Evolutionary conservation across 2,888 invertebrate species (phyloP).

Genomic region (Colletes collaris): DNA sequence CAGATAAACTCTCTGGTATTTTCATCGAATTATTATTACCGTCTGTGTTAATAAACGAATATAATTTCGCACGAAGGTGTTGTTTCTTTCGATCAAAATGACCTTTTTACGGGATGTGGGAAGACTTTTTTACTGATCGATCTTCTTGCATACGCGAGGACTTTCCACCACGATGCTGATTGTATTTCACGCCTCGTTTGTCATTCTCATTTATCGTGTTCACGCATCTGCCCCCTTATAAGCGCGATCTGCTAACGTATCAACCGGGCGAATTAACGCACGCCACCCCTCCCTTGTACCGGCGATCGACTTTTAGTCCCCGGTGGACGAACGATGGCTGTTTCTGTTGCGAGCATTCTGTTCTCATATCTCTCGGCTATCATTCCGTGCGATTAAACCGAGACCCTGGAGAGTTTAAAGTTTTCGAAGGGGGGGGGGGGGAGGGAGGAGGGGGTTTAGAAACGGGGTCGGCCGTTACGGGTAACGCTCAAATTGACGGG

Average conservation of each 20-base stretch:
- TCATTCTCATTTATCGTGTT: conserved; percentile 42
- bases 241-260: conserved; percentile 40
- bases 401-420: conserved; percentile 69
- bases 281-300: conserved; percentile 22
- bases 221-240: conserved; percentile 10
- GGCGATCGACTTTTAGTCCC: conserved; percentile 67
- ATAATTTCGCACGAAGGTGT: too few relatives aligned
- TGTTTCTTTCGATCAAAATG: too few relatives aligned
- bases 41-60: too few relatives aligned
- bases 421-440: conserved; percentile 54
- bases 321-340: conserved; percentile 48
- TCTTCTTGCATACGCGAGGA: conserved; percentile 19
- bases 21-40: too few relatives aligned
- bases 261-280: conserved; percentile 70
- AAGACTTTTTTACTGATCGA: conserved; percentile 21
- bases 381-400: conserved; percentile 77
- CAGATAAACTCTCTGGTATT: too few relatives aligned
- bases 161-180: conserved; percentile 39
- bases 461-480: conserved; percentile 46
- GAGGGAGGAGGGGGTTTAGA: conserved; percentile 27
- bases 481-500: conserved; percentile 70
- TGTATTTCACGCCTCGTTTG: conserved; percentile 63
- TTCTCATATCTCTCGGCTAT: conserved; percentile 69
- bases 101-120: too few relatives aligned
- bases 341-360: conserved; percentile 50